phyloP scores from a whole-genome alignment of 2,888 invertebrate species.

The Uropetala carovei region DNA sequence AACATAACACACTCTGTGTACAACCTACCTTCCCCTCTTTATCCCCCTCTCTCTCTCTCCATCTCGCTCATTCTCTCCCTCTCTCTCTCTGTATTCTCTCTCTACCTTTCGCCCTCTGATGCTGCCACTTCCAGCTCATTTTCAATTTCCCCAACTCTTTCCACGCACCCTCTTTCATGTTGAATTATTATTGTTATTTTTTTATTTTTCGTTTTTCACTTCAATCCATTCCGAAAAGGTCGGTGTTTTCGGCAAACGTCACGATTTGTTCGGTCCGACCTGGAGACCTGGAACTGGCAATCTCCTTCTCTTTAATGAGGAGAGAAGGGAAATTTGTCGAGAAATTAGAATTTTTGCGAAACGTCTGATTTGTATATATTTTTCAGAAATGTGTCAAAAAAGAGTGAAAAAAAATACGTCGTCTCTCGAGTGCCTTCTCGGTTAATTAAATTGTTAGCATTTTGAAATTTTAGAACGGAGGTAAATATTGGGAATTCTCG shows the following conservation, averaged over 20 bases:
- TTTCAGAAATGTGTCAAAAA: too few species aligned
- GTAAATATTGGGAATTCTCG: too few species aligned
- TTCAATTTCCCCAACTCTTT: conserved; percentile 33
- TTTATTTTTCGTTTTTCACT: neutral
- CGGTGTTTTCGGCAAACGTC: neutral
- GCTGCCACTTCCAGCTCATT: conserved; percentile 35
- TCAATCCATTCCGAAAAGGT: neutral
- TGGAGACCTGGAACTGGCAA: neutral
- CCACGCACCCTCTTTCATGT: neutral
- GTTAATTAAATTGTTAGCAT: too few species aligned
- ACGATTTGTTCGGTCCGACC: conserved; percentile 13
- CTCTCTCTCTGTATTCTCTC: neutral
- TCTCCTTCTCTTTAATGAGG: neutral
- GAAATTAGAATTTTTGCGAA: too few species aligned
- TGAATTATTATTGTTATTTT: neutral
- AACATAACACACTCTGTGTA: neutral
- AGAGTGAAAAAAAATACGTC: too few species aligned
- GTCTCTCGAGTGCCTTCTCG: too few species aligned
- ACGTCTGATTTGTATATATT: too few species aligned
- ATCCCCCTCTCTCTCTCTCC: conserved; percentile 4
- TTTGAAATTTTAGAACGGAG: too few species aligned
- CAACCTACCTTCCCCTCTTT: neutral
- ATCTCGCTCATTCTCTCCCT: neutral
- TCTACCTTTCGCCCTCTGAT: conserved; percentile 11
- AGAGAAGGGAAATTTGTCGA: too few species aligned